Evolutionary conservation across 2,797 vertebrate species (phyloP), one percentile per base, ranked within the genome.

Genomic region (Melanotaenia boesemani): DNA sequence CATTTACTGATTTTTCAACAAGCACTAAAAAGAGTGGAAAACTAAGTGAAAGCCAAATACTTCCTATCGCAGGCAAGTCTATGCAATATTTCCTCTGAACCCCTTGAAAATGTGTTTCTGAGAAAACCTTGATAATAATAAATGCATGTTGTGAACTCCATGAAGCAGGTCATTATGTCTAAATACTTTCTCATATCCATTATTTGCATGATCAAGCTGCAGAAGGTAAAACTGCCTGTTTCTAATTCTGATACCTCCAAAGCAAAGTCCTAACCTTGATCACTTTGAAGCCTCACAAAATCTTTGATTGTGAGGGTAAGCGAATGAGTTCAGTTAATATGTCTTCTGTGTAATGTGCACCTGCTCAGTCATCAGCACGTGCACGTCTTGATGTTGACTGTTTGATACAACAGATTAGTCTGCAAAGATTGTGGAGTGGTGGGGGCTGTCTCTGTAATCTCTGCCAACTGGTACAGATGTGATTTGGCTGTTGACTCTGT

Each of bases 401-500:
- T 80, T 70, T 68, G 79, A 83, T 74, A 65, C 71, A 66, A 72
- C 34, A 28, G 70, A 80, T 73, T 72, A 65, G 73, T 26, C 60
- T 63, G 64, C 63, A 57, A 74, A 64, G 63, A 73, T 57, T 62
- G 87, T 12, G 52, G 63, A 80, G 83, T 48, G 70, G 57, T 63
- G 80, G 81, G 79, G 81, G 74, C 74, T 24, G 32, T 75, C 72
- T 67, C 62, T 57, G 55, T 84, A 76, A 80, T 86, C 70, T 76
- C 37, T 88, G 89, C 90, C 89, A 92, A 81, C 76, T 52, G 67
- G 74, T 58, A 69, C 79, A 78, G 75, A 77, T 88, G 89, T 84
- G 81, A 89, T 88, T 89, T 84, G 87, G 85, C 86, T 88, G 87
- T 83, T 80, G 78, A 86, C 82, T 86, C 74, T 87, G 72, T 66